These are phyloP conservation scores for Synaphobranchus kaupii DNA, from an alignment of 2,797 vertebrate genomes.

Conservation along the genomic window DNA sequence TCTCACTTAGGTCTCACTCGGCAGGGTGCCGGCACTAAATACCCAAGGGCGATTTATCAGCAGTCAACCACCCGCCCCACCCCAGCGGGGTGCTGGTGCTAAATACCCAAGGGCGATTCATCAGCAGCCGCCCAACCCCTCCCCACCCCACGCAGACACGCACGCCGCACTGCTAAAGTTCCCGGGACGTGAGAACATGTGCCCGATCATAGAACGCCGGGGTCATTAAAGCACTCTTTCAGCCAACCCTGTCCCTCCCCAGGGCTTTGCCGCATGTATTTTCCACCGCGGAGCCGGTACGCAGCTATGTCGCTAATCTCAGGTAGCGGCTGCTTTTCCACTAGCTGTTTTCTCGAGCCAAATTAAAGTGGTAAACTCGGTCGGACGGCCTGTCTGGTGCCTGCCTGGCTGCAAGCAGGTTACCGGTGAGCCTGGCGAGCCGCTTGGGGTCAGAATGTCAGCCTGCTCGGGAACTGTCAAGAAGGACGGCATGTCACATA, in stretches of 20 bases:
- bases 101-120: constrained; percentile 1
- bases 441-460: neutral
- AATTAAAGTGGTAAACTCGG: neutral
- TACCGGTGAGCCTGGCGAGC: neutral
- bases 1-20: constrained; percentile 55
- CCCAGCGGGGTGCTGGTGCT: constrained; percentile 31
- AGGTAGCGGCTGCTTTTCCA: neutral
- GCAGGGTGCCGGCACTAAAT: constrained; percentile 33
- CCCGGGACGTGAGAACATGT: too few species aligned
- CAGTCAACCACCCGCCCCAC: constrained; percentile 37
- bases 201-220: too few species aligned
- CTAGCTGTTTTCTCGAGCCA: neutral
- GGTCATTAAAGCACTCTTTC: neutral
- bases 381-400: neutral
- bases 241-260: neutral
- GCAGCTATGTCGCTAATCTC: neutral
- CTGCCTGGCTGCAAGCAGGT: neutral
- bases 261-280: neutral
- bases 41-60: constrained; percentile 26
- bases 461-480: neutral
- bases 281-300: neutral
- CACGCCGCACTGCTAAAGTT: neutral
- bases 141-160: constrained; percentile 22
- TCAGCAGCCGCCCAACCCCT: constrained; percentile 38
- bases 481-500: neutral